These are phyloP conservation scores for Ophthalmotilapia sp. DNA, from an alignment of 2,113 vertebrate genomes.

Conservation along the genomic window DNA sequence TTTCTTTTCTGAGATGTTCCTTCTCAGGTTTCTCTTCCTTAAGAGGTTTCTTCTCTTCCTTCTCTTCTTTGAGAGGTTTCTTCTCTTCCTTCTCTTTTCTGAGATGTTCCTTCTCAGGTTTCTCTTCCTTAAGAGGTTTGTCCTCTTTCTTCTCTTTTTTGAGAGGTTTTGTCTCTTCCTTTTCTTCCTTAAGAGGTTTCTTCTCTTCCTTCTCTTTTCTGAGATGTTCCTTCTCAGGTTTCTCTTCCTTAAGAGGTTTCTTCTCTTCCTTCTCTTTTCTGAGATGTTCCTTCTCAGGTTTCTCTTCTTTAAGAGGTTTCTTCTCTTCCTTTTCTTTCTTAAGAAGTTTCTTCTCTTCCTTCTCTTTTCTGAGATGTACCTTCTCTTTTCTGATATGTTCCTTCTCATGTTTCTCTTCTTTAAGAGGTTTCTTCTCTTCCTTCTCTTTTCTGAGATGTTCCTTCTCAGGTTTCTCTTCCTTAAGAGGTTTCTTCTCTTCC, in stretches of 20 bases:
- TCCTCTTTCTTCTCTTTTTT: fast-evolving
- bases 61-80: fast-evolving
- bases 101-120: fast-evolving
- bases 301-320: fast-evolving
- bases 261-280: fast-evolving
- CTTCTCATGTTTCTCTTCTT: not conserved
- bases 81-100: not conserved
- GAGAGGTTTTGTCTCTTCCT: fast-evolving
- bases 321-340: fast-evolving
- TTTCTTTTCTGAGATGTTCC: too few relatives aligned
- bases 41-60: fast-evolving
- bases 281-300: fast-evolving
- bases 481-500: fast-evolving
- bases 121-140: fast-evolving
- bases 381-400: too few relatives aligned
- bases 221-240: fast-evolving
- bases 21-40: fast-evolving
- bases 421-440: too few relatives aligned
- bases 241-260: fast-evolving
- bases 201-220: fast-evolving
- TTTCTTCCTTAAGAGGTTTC: fast-evolving
- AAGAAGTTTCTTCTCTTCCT: too few relatives aligned
- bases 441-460: fast-evolving
- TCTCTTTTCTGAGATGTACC: fast-evolving
- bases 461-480: fast-evolving